Evolutionary conservation across 2,797 vertebrate genomes (phyloP).

Genomic region (Pogoniulus pusillus): DNA sequence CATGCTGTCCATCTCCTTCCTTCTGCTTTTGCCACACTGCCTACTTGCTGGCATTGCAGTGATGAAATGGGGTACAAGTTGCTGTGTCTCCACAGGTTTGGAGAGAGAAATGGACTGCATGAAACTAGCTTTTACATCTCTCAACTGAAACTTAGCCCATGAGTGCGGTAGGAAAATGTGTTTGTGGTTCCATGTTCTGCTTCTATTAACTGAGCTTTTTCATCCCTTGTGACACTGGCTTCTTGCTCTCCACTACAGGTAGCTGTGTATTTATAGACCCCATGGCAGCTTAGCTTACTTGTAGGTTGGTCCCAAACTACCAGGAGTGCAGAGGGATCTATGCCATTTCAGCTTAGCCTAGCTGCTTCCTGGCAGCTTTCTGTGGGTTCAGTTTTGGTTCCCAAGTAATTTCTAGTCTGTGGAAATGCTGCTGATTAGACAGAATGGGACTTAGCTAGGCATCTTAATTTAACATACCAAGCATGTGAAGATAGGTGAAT

Average conservation of each 20-base stretch:
- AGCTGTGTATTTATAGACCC: neutral
- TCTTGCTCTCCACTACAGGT: neutral
- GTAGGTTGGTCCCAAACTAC: neutral
- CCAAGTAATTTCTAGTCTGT: neutral
- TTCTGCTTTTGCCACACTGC: neutral
- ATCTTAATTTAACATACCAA: neutral
- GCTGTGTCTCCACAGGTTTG: neutral
- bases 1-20: neutral
- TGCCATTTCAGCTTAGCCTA: neutral
- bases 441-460: neutral
- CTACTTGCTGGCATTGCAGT: neutral
- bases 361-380: neutral
- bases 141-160: neutral
- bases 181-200: neutral
- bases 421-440: neutral
- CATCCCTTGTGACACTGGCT: neutral
- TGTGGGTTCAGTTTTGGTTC: neutral
- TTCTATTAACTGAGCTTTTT: neutral
- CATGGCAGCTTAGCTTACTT: neutral
- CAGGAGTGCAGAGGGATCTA: neutral
- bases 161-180: neutral
- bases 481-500: neutral
- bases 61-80: neutral
- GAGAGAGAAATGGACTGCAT: neutral
- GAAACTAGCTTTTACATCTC: neutral